Percentiles rank a stretch among this genome's conserved stretches.
phyloP scores from a whole-genome alignment of 2,113 vertebrate genomes.

The Etheostoma cragini region DNA sequence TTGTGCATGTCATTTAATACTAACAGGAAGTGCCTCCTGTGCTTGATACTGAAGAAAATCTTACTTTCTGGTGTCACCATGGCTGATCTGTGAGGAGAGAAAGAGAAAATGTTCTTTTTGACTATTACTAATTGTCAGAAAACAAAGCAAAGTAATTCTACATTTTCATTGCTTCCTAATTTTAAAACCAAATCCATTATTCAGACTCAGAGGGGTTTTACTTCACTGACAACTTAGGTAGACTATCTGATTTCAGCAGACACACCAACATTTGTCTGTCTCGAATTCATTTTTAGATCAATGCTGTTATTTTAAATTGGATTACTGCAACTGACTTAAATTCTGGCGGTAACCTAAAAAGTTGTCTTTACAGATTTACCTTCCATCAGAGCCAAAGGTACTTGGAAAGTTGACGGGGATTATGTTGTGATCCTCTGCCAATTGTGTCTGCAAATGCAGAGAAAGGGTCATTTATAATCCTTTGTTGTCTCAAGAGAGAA shows the following conservation, averaged over 20 bases:
- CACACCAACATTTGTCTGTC: neutral
- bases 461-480: constrained; percentile 39
- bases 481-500: constrained; percentile 36
- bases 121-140: neutral
- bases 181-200: neutral
- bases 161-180: neutral
- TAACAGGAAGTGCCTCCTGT: neutral
- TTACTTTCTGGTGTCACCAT: neutral
- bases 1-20: neutral
- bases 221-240: neutral
- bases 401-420: constrained; percentile 43
- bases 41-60: neutral
- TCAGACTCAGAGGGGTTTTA: neutral
- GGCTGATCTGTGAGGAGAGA: neutral
- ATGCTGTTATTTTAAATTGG: neutral
- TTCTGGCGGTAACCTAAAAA: constrained; percentile 32
- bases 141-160: neutral
- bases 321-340: neutral
- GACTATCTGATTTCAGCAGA: neutral
- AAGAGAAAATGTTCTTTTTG: neutral
- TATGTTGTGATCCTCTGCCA: constrained; percentile 45
- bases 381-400: constrained; percentile 45
- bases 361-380: constrained; percentile 42
- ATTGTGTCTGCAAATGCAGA: constrained; percentile 43
- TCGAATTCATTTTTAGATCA: neutral